Percentiles rank a stretch among this genome's conserved stretches.
phyloP scores from a whole-genome alignment of 2,113 vertebrate species.

The Oenanthe melanoleuca region DNA sequence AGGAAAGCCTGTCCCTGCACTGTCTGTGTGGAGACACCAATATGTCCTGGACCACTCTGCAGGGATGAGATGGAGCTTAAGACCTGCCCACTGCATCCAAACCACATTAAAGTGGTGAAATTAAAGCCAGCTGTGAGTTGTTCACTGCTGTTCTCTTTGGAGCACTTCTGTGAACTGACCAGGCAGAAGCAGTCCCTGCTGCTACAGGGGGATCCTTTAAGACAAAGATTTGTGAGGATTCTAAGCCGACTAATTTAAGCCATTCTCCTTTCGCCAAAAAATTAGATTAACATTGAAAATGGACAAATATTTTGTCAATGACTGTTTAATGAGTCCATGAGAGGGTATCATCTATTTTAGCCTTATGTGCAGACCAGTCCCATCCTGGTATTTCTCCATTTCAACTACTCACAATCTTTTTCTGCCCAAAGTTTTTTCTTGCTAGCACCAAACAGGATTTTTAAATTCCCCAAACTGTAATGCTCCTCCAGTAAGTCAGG shows the following conservation, averaged over 20 bases:
- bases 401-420: neutral
- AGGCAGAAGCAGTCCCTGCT: neutral
- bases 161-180: neutral
- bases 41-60: neutral
- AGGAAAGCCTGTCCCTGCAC: neutral
- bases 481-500: neutral
- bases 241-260: slow-evolving; percentile 9
- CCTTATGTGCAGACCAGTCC: neutral
- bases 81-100: neutral
- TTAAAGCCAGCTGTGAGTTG: neutral
- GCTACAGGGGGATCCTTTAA: neutral
- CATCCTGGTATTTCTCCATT: neutral
- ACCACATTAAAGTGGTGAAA: neutral
- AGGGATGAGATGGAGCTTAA: neutral
- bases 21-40: neutral
- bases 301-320: neutral
- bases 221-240: slow-evolving; percentile 10
- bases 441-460: neutral
- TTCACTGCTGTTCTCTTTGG: neutral
- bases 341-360: neutral
- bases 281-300: slow-evolving; percentile 45
- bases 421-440: neutral
- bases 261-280: slow-evolving; percentile 27
- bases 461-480: neutral
- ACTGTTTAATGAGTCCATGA: neutral